A percentile compares a stretch with the other conserved stretches of the same genome.
Evolutionary conservation across 2,797 vertebrate species (phyloP).

Genomic region (Pelobates cultripes): DNA sequence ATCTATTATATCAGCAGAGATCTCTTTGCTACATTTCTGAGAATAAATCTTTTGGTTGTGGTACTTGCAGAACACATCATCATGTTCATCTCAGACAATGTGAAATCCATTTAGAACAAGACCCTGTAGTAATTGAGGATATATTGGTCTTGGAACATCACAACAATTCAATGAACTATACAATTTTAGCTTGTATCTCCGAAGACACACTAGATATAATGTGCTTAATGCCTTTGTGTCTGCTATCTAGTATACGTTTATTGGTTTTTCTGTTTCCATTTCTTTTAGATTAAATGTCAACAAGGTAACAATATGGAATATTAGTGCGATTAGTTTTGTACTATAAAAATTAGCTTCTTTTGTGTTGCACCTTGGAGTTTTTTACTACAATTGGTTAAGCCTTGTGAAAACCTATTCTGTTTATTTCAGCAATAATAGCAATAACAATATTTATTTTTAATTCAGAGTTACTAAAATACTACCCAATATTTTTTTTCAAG

Average conservation of each 20-base stretch:
- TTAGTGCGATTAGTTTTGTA: background rate
- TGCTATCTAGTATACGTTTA: background rate
- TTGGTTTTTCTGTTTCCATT: conserved; percentile 8
- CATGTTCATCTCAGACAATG: conserved; percentile 11
- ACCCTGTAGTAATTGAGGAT: conserved; percentile 10
- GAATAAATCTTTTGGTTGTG: conserved; percentile 2
- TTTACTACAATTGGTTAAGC: too few species aligned
- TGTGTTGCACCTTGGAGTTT: too few species aligned
- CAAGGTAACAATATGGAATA: background rate
- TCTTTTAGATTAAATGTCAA: background rate
- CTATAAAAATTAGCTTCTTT: too few species aligned
- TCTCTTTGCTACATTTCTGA: background rate
- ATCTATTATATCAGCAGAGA: background rate
- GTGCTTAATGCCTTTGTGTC: background rate
- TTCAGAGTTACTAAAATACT: too few species aligned
- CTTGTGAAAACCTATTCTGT: too few species aligned
- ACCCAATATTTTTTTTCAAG: too few species aligned
- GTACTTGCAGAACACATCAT: conserved; percentile 20
- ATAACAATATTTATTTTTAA: too few species aligned
- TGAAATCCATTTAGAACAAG: conserved; percentile 15
- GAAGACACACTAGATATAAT: conserved; percentile 3
- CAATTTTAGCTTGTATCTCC: conserved; percentile 9
- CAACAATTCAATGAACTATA: conserved; percentile 2
- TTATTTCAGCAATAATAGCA: too few species aligned
- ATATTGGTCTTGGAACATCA: conserved; percentile 11